Base-by-base conservation (phyloP, 2,797 vertebrate genomes). In the Pipistrellus nathusii region DNA sequence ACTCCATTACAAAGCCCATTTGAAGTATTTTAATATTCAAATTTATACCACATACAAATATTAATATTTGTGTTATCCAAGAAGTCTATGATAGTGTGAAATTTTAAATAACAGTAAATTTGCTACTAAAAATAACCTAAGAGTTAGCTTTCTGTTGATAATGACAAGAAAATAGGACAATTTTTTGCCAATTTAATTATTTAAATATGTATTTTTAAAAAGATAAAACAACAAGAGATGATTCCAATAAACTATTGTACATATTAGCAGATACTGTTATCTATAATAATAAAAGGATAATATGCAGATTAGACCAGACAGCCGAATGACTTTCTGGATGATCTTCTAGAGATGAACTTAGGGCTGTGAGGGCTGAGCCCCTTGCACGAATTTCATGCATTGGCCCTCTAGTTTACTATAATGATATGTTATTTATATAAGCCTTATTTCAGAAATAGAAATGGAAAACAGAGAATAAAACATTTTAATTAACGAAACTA, bases 201-300 rank as follows among this genome's bases (percentile, higher is more conserved):
- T 85, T 88, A 83, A 93, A 46, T 78, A 88, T 86, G 17, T 71
- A 83, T 69, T 88, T 91, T 78, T 55, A 55, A 44, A 92, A 88
- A 72, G 13, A 35, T 9, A 21, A 17, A 80, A 59, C 25, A 59
- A 80, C 8, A 81, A 71, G 12, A 76, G 57, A 21, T 1, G 57
- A n/a, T n/a, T 68, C 48, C 11, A 53, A n/a, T 53, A 6, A 57
- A 44, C 3, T 78, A 14, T 57, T 62, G 62, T 76, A 90, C 15
- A 46, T 59, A 51, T 46, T 30, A 72, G 59, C 18, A 83, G 46
- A 75, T 64, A 71, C 6, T 86, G 2, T 18, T 88, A 84, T 48
- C 53, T 55, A 55, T 55, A 55, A 55, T 55, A 55, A 55, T 55
- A 55, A 55, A 55, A 55, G 53, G 53, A 20, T 55, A 55, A 55